Evolutionary conservation across 2,797 vertebrate genomes (phyloP), one percentile per base, ranked within the genome.

Genomic region (Sebastolobus altivelis): DNA sequence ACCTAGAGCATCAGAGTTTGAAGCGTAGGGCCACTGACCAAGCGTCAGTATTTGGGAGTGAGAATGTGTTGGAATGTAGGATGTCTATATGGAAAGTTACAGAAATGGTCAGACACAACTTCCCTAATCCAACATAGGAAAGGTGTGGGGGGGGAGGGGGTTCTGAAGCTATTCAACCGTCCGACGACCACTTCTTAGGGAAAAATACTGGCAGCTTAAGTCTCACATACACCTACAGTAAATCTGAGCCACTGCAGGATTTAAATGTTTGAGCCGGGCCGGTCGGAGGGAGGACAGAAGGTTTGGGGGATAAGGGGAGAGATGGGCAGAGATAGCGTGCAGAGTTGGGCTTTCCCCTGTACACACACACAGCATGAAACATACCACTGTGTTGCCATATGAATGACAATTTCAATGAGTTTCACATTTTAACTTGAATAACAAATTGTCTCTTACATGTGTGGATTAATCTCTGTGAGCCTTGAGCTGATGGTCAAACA

Each of bases 231-330:
- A 83, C 10, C 6, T 52, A 18, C 27, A 75, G 33, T 54, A 18
- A 78, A 61, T 56, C 60, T 33, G 37, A 29, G 54, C 63, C 46
- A 22, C 40, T 65, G 40, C 40, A 58, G 61, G 43, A 58, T 65
- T 71, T 22, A 31, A 65, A 29, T 55, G 67, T 75, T n/a, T 81
- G 82, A 77, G 85, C 86, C 70, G 20, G 43, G 33, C 10, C 38
- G 18, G 56, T 73, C 77, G 77, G 62, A 82, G 61, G 46, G 60
- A 58, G 60, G 40, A 52, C 52, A 63, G 40, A 65, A 38, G 35
- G 69, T 77, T 49, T 78, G 65, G 31, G 37, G 49, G 52, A 20
- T 9, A 14, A 62, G n/a, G 10, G 22, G 7, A 37, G 35, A 14
- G 65, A 40, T 16, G 81, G 8, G 61, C 61, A 61, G 27, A 72